Base-by-base conservation (phyloP, 2,797 vertebrate genomes). In the Myotis pilosus region DNA sequence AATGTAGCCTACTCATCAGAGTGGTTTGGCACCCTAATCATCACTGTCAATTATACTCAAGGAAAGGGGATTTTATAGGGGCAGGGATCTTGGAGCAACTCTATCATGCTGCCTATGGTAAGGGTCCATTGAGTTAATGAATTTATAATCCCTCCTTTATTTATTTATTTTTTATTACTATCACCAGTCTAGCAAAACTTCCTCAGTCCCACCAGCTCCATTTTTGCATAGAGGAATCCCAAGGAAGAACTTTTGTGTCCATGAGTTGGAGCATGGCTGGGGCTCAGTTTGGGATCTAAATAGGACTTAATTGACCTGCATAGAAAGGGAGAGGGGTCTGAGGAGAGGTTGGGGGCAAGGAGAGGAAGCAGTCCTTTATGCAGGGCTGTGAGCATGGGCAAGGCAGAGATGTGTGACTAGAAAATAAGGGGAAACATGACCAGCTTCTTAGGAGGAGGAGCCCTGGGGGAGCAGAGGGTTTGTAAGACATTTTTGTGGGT, bases 151-250 rank as follows among this genome's bases (percentile, higher is more conserved):
- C 19, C 9, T 2, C 9, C 20, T 30, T 13, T 47, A 5, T 36
- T 79, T 47, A 12, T 17, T 41, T 49, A 68, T 68, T 68, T 51
- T 71, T 41, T 16, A 38, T 44, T 20, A 9, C 33, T 6, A 11
- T 60, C 62, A 41, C 33, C 84, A 33, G 47, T 81, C 22, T 86
- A 2, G 62, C 80, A 90, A 49, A 80, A 25, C 47, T 75, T 83
- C 2, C 38, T 30, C 6, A 78, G 19, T 2, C 0, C 6, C 11
- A 75, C 30, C 25, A 47, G 6, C 51, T 81, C 28, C 11, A 55
- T 55, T 41, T 92, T 79, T 85, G 22, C 1, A 55, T 49, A 49
- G 11, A 7, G 25, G 16, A 69, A 64, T n/a, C 8, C 20, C 12
- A 79, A 62, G 10, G 22, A 81, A 82, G n/a, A 87, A n/a, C 2